Evolutionary conservation across 2,113 vertebrate species (phyloP).

Genomic region (Ammodytes dubius): DNA sequence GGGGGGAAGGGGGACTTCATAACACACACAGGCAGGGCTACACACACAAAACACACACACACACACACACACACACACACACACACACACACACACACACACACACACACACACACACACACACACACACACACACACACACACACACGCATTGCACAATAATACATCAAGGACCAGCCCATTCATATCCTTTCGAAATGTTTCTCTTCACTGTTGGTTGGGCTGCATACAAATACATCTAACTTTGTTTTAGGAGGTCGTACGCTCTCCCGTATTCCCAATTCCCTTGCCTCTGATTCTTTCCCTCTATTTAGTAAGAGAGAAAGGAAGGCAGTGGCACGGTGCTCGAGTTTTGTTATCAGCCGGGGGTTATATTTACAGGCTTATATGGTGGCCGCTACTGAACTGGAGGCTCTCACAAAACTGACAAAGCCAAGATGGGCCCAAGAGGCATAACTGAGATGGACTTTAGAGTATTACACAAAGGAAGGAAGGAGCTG

Average conservation of each 20-base stretch:
- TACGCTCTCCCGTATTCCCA: slow-evolving; percentile 32
- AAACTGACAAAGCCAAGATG: slow-evolving; percentile 57
- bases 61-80: no score
- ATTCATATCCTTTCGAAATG: slow-evolving; percentile 58
- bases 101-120: not conserved
- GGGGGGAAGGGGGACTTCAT: slow-evolving; percentile 42
- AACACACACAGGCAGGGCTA: slow-evolving; percentile 36
- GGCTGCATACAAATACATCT: slow-evolving; percentile 75
- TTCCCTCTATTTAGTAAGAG: slow-evolving; percentile 47
- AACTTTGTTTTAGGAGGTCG: slow-evolving; percentile 64
- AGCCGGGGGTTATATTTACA: slow-evolving; percentile 56
- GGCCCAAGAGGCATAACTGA: slow-evolving; percentile 51
- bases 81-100: not conserved
- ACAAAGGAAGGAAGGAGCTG: slow-evolving; percentile 44
- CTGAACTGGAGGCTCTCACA: slow-evolving; percentile 49
- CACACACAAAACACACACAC: not conserved
- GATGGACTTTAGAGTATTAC: slow-evolving; percentile 43
- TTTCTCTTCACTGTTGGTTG: slow-evolving; percentile 45
- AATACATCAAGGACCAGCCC: slow-evolving; percentile 63
- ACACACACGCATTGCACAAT: slow-evolving; percentile 13
- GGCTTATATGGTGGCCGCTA: slow-evolving; percentile 44
- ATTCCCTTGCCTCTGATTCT: slow-evolving; percentile 41
- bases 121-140: slow-evolving; percentile 13
- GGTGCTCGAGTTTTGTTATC: slow-evolving; percentile 50
- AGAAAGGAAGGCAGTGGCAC: slow-evolving; percentile 31